Conservation (phyloP, 2,113 vertebrate genomes). For the Lanius collurio region DNA sequence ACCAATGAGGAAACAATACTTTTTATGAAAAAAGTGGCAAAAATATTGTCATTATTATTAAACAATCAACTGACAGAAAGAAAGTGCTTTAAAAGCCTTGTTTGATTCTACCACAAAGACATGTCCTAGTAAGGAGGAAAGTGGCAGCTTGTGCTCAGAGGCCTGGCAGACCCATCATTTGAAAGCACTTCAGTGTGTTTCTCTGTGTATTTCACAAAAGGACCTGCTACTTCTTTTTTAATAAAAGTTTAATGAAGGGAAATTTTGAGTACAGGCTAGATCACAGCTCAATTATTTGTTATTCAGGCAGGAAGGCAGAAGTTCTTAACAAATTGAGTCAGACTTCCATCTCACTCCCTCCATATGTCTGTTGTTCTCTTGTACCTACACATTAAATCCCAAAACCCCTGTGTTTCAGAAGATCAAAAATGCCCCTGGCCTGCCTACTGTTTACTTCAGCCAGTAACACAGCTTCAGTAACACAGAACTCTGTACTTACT, state of each 20-base stretch:
- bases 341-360: background rate
- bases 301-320: background rate
- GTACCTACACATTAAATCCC: background rate
- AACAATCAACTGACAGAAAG: background rate
- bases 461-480: background rate
- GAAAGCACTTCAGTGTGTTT: background rate
- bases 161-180: background rate
- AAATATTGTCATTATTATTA: background rate
- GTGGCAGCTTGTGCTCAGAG: background rate
- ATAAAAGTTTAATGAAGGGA: background rate
- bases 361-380: background rate
- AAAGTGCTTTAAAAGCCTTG: background rate
- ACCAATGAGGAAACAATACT: background rate
- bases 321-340: background rate
- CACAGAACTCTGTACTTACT: background rate
- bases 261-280: background rate
- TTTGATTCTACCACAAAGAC: background rate
- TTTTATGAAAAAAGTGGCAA: background rate
- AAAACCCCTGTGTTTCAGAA: background rate
- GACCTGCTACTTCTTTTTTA: background rate
- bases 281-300: background rate
- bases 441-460: background rate
- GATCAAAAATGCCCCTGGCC: background rate
- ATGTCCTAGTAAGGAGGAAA: background rate
- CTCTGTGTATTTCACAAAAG: background rate